A percentile compares a stretch with the other conserved stretches of the same genome.
Conservation (phyloP, 2,888 invertebrate genomes). For the Metopia argyrocephala region DNA sequence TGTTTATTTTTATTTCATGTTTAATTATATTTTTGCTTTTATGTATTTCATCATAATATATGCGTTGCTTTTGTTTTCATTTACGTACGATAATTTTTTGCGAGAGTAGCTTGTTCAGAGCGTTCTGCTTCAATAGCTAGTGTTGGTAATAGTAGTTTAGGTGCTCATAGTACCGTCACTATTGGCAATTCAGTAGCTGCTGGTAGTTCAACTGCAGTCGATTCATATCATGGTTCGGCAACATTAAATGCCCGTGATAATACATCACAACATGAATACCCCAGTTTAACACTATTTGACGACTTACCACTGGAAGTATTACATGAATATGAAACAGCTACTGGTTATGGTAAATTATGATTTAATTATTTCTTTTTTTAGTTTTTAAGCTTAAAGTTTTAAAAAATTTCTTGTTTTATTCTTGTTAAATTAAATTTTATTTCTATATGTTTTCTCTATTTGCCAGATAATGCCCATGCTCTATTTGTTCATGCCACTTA, state of each 20-base stretch:
- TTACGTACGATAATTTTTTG: conserved; percentile 31
- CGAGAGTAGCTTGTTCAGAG: conserved; percentile 77
- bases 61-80: conserved; percentile 13
- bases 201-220: conserved; percentile 64
- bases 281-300: conserved; percentile 79
- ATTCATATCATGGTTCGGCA: conserved; percentile 65
- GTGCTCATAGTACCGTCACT: conserved; percentile 75
- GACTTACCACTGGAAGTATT: conserved; percentile 78
- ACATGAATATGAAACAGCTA: conserved; percentile 77
- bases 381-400: conserved; percentile 49
- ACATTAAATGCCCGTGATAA: conserved; percentile 72
- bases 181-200: conserved; percentile 69
- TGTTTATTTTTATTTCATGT: conserved; percentile 62
- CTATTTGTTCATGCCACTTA: conserved; percentile 95
- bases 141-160: conserved; percentile 76
- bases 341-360: conserved; percentile 77
- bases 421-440: not conserved
- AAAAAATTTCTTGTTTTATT: conserved; percentile 16
- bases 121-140: conserved; percentile 78
- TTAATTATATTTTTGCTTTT: conserved; percentile 50
- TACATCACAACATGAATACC: conserved; percentile 78
- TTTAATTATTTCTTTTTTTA: conserved; percentile 55
- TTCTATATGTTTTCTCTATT: conserved; percentile 29
- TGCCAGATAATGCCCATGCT: conserved; percentile 89
- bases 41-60: conserved; percentile 34